Conservation (phyloP, 2,888 invertebrate genomes). For the Elysia crispata region DNA sequence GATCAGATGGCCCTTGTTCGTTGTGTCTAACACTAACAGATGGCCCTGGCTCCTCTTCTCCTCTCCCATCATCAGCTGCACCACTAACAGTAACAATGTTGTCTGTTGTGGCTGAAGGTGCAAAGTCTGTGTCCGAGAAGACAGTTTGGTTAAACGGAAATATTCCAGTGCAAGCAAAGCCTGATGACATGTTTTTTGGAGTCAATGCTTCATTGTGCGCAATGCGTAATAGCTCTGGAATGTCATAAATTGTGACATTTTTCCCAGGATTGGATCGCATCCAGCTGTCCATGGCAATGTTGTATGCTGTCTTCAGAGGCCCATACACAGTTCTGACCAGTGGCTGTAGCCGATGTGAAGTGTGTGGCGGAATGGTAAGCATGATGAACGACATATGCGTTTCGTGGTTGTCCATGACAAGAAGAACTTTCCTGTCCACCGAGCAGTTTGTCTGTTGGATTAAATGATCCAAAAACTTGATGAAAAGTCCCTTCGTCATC, state of each 20-base stretch:
- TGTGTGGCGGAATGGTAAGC: conserved; percentile 41
- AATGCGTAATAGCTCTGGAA: conserved; percentile 14
- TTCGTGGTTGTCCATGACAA: conserved; percentile 34
- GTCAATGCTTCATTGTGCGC: conserved; percentile 30
- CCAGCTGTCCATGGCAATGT: conserved; percentile 10
- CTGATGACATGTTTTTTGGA: conserved; percentile 14
- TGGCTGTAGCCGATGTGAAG: conserved; percentile 41
- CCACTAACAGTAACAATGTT: too few relatives aligned
- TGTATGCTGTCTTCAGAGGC: conserved; percentile 21
- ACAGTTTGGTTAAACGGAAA: too few relatives aligned
- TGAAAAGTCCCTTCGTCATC: conserved; percentile 35
- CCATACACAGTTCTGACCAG: conserved; percentile 42
- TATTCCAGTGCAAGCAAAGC: conserved; percentile 18
- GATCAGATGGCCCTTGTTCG: too few relatives aligned
- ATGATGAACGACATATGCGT: conserved; percentile 26
- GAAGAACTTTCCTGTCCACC: conserved; percentile 6
- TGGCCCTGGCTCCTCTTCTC: too few relatives aligned
- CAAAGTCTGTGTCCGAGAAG: too few relatives aligned
- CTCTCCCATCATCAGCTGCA: too few relatives aligned
- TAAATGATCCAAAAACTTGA: neutral
- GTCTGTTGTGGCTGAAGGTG: too few relatives aligned
- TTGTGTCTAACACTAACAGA: too few relatives aligned
- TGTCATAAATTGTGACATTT: conserved; percentile 24
- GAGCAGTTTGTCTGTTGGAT: neutral
- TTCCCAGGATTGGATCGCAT: conserved; percentile 32